A percentile compares a stretch with the other conserved stretches of the same genome.
Evolutionary conservation across 2,113 vertebrate species (phyloP).

Genomic region (cattle (Bos taurus)): ARS-UCD2.0 NC_037344.1:45532501-45533000

Average conservation of each 20-base stretch:
- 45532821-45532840: not conserved
- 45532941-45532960: not conserved
- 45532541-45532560: not conserved
- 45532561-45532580: not conserved
- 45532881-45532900: not conserved
- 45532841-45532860: not conserved
- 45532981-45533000: accelerated
- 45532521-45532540: not conserved
- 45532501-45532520: not conserved
- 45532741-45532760: not conserved
- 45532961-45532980: not conserved
- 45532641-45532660: not conserved
- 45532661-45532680: not conserved
- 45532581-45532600: too few species aligned
- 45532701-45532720: not conserved
- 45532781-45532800: not conserved
- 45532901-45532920: not conserved
- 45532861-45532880: not conserved
- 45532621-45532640: not conserved
- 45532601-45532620: too few species aligned
- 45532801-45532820: not conserved
- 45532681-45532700: not conserved
- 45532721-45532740: not conserved
- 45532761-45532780: not conserved
- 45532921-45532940: not conserved